A percentile compares a stretch with the other conserved stretches of the same genome.
Evolutionary conservation across 2,888 invertebrate genomes (phyloP).

Genomic region (Sialis lutaria): DNA sequence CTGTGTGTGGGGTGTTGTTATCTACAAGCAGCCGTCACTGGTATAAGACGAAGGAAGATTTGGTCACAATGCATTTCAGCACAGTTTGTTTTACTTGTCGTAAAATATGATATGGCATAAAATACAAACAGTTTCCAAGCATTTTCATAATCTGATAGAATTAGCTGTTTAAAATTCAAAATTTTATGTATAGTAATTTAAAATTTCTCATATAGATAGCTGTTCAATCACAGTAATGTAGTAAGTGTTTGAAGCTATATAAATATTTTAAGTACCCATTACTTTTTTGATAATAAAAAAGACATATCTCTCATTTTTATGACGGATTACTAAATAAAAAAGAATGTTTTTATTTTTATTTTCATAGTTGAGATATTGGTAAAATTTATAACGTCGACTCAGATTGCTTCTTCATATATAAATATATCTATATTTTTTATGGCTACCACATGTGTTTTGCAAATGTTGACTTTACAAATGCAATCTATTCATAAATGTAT

Average conservation of each 20-base stretch:
- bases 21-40: too few species aligned
- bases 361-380: background rate
- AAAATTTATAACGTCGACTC: background rate
- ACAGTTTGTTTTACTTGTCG: background rate
- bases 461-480: too few species aligned
- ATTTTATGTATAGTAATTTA: background rate
- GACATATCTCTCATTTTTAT: background rate
- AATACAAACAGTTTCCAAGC: background rate
- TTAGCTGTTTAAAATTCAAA: background rate
- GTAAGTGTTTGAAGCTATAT: background rate
- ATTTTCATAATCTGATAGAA: background rate
- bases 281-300: background rate
- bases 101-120: background rate
- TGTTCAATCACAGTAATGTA: background rate
- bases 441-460: too few species aligned
- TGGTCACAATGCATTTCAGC: background rate
- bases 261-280: background rate
- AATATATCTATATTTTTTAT: too few species aligned
- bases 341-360: background rate
- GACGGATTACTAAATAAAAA: background rate
- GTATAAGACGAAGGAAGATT: background rate
- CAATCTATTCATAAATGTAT: too few species aligned
- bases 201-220: background rate
- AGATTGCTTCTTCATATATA: too few species aligned
- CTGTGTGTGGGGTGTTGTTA: too few species aligned